Evolutionary conservation across 2,888 invertebrate genomes (phyloP), one percentile per base, ranked within the genome.

Genomic region (Himalopsyche tibetana): DNA sequence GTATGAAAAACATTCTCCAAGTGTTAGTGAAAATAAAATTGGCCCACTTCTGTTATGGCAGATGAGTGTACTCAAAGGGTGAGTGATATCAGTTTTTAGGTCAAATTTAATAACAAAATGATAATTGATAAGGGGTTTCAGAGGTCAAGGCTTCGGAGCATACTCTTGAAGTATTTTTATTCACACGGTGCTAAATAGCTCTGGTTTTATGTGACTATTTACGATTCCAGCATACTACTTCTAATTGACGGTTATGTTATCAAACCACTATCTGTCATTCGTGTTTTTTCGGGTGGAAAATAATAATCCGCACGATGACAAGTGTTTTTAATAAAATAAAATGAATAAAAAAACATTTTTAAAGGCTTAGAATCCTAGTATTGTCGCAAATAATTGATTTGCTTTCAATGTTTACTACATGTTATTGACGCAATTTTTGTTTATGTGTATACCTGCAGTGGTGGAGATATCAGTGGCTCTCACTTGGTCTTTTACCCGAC

Each of bases 81-180:
- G 56, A 83, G 85, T 85, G 81, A 63, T 84, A 81, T 84, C 42
- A 45, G 56, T 84, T 84, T 63, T 84, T 63, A 84, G 84, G 84
- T 84, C 81, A 84, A 81, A 81, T 56, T 56, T 84, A 84, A 84
- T 84, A 38, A 36, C 28, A 55, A 84, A 63, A 84, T 51, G 51
- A 55, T 84, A 40, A 56, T 81, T 84, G 79, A 69, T 80, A 40
- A 84, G 80, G 56, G 17, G 28, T 28, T 51, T 6, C 36, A 19
- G 56, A 80, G 84, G 80, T 80, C 84, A 84, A 84, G 56, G n/a
- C 51, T 38, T 19, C n/a, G 5, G 42, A 80, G 4, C 1, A 82
- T 51, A 28, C 55, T 55, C 28, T 4, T 19, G 2, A 9, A n/a
- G 9, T 82, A 28, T 19, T 45, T 45, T 45, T 40, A n/a, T 80